Evolutionary conservation across 1,140 invertebrate genomes (phyloP), one percentile per base, ranked within the genome.

Genomic region (Solen grandis): DNA sequence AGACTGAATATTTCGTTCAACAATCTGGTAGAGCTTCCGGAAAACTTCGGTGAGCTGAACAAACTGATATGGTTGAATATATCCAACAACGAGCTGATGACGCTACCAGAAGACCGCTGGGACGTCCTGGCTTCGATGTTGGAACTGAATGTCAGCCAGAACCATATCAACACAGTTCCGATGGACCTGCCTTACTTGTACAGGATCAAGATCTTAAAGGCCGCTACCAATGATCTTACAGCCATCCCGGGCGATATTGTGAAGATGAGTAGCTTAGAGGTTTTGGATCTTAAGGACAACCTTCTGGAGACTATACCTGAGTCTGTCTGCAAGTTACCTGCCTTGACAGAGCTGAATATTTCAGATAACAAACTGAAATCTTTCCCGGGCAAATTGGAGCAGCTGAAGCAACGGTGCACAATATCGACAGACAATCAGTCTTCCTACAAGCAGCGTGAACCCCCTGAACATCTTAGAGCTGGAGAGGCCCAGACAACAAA

Each of bases 281-380:
- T 27, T 0, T 63, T 92, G 10, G 86, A 90, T 55, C 77, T 91
- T 0, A 84, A 83, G 10, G 89, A 91, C 80, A 92, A 92, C 73
- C 68, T 90, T 10, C 65, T 92, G 38, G 87, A 88, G 62, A 46
- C 75, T 3, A 50, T 92, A 5, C 91, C 91, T n/a, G 89, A 91
- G 25, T 83, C 72, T 19, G 84, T 92, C n/a, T 88, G 86, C 60
- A 91, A 91, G 73, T 68, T 91, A 33, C 81, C 87, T 0, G 54
- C 78, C 0, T 72, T 92, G 2, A 78, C 77, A n/a, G 76, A 89
- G n/a, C 66, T 92, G 1, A 85, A 91, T 76, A 78, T 89, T 14
- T 88, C 89, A 1, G 86, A 92, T 75, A 92, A 92, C 85, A 88
- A 89, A 75, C 85, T 92, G 46, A 85, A 81, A 36, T 55, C 68